phyloP scores from a whole-genome alignment of 2,888 invertebrate genomes.

The Nymphalis polychloros region DNA sequence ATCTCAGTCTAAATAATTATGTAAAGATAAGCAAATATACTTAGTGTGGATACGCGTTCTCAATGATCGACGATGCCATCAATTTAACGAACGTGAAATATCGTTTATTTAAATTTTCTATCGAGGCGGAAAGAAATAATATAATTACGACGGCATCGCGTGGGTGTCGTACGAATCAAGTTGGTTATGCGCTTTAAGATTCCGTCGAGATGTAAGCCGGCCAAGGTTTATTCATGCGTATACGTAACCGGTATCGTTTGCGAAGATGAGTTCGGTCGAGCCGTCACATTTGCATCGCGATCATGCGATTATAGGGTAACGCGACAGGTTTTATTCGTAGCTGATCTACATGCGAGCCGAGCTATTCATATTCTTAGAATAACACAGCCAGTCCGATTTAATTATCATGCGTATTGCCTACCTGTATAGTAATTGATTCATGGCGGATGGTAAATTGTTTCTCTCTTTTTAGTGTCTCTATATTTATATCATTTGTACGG shows the following conservation, averaged over 20 bases:
- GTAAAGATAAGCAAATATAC: conserved; percentile 7
- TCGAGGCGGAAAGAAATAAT: conserved; percentile 15
- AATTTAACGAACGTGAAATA: conserved; percentile 17
- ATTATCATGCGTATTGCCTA: conserved; percentile 27
- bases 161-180: conserved; percentile 26
- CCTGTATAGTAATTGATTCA: conserved; percentile 30
- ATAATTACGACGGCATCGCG: conserved; percentile 25
- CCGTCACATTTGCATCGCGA: conserved; percentile 38
- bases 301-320: conserved; percentile 33
- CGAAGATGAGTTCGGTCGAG: conserved; percentile 34
- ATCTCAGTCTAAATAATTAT: background rate
- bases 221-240: conserved; percentile 49
- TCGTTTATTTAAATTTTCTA: conserved; percentile 20
- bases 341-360: conserved; percentile 28
- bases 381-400: conserved; percentile 26
- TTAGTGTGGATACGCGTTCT: conserved; percentile 1
- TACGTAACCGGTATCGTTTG: conserved; percentile 36
- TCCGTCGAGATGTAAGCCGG: conserved; percentile 46
- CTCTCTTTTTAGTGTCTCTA: conserved; percentile 12
- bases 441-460: conserved; percentile 21
- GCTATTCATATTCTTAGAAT: conserved; percentile 32
- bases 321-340: conserved; percentile 36
- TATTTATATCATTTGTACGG: conserved; percentile 11
- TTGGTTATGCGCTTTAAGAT: conserved; percentile 23
- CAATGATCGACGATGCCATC: conserved; percentile 10